These are phyloP conservation scores for Tiliqua scincoides DNA, from an alignment of 2,113 vertebrate genomes.

Conservation along the genomic window DNA sequence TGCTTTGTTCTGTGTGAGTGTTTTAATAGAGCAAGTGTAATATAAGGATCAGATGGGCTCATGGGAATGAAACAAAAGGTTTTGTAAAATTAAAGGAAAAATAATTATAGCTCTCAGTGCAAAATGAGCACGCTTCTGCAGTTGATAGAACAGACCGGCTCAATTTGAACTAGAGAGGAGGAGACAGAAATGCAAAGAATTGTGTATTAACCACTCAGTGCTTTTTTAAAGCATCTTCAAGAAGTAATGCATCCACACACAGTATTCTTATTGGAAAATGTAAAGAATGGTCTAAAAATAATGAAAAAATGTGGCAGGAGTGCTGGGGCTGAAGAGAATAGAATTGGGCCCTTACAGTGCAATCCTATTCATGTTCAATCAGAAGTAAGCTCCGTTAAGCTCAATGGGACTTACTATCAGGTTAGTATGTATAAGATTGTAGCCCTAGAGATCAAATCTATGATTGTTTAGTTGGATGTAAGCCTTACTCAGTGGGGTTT, in stretches of 20 bases:
- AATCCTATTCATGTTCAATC: not conserved
- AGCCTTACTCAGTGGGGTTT: no score
- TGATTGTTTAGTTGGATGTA: no score
- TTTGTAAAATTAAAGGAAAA: conserved; percentile 86
- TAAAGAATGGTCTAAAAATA: conserved; percentile 76
- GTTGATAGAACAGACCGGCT: conserved; percentile 79
- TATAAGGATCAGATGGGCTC: conserved; percentile 85
- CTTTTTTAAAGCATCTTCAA: conserved; percentile 64
- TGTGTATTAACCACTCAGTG: conserved; percentile 53
- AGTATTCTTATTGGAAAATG: conserved; percentile 76
- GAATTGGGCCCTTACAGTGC: not conserved
- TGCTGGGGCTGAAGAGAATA: no score
- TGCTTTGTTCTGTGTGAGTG: conserved; percentile 85
- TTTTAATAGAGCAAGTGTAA: conserved; percentile 85
- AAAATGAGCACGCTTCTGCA: conserved; percentile 78
- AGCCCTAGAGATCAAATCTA: no score
- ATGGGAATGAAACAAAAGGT: conserved; percentile 85
- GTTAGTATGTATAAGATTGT: not conserved
- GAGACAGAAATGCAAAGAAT: conserved; percentile 40
- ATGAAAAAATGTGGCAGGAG: conserved; percentile 59
- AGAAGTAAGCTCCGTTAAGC: not conserved
- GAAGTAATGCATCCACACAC: conserved; percentile 72
- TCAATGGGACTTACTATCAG: not conserved
- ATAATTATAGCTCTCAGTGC: conserved; percentile 86
- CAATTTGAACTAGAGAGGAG: conserved; percentile 70